Evolutionary conservation across 1,140 invertebrate species (phyloP).

Genomic region (Dreissena polymorpha): DNA sequence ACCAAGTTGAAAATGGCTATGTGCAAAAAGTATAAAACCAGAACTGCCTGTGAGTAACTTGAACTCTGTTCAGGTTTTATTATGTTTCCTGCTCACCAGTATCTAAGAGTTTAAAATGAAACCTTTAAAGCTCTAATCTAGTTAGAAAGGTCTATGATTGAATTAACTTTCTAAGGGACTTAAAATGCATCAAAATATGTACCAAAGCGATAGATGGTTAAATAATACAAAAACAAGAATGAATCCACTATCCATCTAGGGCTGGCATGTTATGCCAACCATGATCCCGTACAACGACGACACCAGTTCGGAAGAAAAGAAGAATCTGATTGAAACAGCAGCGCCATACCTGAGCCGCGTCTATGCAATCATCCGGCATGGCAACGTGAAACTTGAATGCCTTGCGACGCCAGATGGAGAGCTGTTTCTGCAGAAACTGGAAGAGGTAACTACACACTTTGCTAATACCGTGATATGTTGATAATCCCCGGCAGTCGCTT

Average conservation of each 20-base stretch:
- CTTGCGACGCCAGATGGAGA: slow-evolving; percentile 67
- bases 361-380: slow-evolving; percentile 67
- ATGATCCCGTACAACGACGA: slow-evolving; percentile 57
- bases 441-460: slow-evolving; percentile 57
- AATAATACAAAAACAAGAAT: too few relatives aligned
- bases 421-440: slow-evolving; percentile 61
- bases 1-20: too few relatives aligned
- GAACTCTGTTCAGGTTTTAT: too few relatives aligned
- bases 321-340: slow-evolving; percentile 55
- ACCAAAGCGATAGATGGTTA: too few relatives aligned
- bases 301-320: slow-evolving; percentile 52
- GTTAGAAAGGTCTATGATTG: too few relatives aligned
- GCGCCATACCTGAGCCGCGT: slow-evolving; percentile 66
- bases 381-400: slow-evolving; percentile 59
- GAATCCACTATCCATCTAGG: slow-evolving; percentile 35
- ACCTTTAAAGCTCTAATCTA: too few relatives aligned
- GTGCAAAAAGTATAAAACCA: too few relatives aligned
- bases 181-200: too few relatives aligned
- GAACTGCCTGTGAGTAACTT: too few relatives aligned
- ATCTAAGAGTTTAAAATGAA: too few relatives aligned
- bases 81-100: too few relatives aligned
- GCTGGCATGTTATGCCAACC: slow-evolving; percentile 65
- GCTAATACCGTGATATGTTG: neutral
- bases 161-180: too few relatives aligned
- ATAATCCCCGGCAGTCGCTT: neutral